These are phyloP conservation scores for Heptranchias perlo DNA, from an alignment of 2,113 vertebrate genomes.

Conservation along the genomic window DNA sequence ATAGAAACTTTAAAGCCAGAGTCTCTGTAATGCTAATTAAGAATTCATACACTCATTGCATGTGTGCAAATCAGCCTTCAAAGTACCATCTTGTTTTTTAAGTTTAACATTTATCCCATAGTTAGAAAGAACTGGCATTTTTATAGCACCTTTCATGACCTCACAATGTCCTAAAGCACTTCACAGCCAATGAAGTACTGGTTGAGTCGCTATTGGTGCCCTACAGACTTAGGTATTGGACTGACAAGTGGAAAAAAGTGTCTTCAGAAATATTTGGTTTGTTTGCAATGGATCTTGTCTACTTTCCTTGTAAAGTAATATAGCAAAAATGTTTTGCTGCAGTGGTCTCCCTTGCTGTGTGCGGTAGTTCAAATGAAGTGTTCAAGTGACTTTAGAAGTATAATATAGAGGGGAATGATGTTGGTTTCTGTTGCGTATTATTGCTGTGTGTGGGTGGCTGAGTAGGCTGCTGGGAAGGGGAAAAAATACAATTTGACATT, in stretches of 20 bases:
- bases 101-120: not conserved
- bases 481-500: not conserved
- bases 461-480: not conserved
- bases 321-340: not conserved
- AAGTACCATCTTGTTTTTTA: not conserved
- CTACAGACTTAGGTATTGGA: not conserved
- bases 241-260: not conserved
- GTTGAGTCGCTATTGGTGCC: not conserved
- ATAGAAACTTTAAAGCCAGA: not conserved
- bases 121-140: not conserved
- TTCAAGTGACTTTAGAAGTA: slow-evolving; percentile 6
- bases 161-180: too few species aligned
- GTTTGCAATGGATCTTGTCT: not conserved
- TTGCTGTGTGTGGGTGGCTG: not conserved
- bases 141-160: not conserved
- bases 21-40: not conserved
- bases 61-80: not conserved
- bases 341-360: not conserved
- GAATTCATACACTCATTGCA: not conserved
- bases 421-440: not conserved
- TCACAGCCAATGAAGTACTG: not conserved
- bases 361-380: not conserved
- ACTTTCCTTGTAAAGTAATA: too few species aligned
- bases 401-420: not conserved
- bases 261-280: not conserved